These are phyloP conservation scores for Leucosticte australis DNA, from an alignment of 2,113 vertebrate genomes.

Conservation along the genomic window DNA sequence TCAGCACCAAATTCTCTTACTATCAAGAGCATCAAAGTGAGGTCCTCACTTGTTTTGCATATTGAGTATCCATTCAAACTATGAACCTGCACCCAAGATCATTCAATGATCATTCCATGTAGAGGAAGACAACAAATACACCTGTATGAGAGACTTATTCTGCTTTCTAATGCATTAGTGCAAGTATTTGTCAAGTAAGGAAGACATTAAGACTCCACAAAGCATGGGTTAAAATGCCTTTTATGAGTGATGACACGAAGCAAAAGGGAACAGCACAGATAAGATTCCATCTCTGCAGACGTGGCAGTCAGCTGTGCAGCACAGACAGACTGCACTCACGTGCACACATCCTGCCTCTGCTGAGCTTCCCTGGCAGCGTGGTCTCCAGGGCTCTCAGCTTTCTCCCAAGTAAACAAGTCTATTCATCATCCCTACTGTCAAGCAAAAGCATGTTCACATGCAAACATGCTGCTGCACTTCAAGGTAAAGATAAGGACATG, in stretches of 20 bases:
- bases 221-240: neutral
- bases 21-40: neutral
- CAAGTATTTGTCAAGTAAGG: neutral
- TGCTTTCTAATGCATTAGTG: neutral
- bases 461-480: neutral
- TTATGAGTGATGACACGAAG: rapidly evolving
- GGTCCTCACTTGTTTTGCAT: neutral
- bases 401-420: neutral
- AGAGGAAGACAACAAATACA: neutral
- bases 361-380: neutral
- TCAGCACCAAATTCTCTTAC: neutral
- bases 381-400: neutral
- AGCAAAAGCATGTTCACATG: neutral
- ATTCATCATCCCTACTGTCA: slow-evolving; percentile 13
- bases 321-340: neutral
- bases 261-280: neutral
- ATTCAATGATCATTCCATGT: neutral
- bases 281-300: neutral
- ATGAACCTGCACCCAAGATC: neutral
- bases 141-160: neutral
- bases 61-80: neutral
- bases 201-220: neutral
- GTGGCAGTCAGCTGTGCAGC: neutral
- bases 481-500: slow-evolving; percentile 42
- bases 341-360: neutral